Evolutionary conservation across 2,797 vertebrate genomes (phyloP).

Genomic region (Falco columbarius): DNA sequence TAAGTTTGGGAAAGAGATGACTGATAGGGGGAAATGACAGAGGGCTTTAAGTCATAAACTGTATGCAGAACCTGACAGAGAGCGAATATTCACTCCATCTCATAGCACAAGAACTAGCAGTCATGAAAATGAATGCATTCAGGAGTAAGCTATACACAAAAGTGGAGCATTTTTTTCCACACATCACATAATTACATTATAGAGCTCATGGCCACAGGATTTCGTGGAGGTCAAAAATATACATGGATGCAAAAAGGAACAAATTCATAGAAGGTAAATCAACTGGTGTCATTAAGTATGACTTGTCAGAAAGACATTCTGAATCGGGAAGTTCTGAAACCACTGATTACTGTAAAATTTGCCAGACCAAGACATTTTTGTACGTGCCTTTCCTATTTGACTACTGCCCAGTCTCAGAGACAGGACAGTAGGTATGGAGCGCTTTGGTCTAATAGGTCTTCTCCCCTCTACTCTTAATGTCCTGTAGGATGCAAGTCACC

Average conservation of each 20-base stretch:
- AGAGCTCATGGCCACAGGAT: background rate
- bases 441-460: background rate
- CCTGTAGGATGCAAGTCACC: background rate
- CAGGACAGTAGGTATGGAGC: background rate
- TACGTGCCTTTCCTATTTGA: background rate
- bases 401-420: background rate
- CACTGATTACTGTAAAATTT: slow-evolving; percentile 17
- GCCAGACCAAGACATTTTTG: background rate
- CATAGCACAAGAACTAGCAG: background rate
- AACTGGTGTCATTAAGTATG: background rate
- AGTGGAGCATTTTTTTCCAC: background rate
- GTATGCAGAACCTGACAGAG: background rate
- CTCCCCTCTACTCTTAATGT: background rate
- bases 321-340: background rate
- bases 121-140: slow-evolving; percentile 27
- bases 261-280: background rate
- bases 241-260: background rate
- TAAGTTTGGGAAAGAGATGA: slow-evolving; percentile 8
- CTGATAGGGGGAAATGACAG: slow-evolving; percentile 1
- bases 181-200: background rate
- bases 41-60: slow-evolving; percentile 8
- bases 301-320: slow-evolving; percentile 3
- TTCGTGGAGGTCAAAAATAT: slow-evolving; percentile 43
- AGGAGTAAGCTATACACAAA: background rate
- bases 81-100: background rate